phyloP scores from a whole-genome alignment of 2,113 vertebrate species.

The Urocolius indicus region DNA sequence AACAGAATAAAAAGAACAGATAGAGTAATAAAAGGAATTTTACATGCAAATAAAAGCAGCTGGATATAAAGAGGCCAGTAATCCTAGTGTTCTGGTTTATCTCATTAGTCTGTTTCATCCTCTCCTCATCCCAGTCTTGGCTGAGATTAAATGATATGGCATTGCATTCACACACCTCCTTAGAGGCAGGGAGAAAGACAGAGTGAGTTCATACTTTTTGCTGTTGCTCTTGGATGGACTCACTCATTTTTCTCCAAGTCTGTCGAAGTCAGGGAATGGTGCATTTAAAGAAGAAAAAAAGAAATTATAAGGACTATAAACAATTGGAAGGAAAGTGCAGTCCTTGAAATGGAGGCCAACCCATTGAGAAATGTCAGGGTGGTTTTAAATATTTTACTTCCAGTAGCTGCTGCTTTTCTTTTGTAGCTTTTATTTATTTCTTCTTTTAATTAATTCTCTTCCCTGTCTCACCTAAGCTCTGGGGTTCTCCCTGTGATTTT shows the following conservation, averaged over 20 bases:
- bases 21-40: background rate
- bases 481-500: background rate
- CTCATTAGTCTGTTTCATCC: background rate
- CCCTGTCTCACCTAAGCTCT: background rate
- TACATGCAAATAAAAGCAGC: slow-evolving; percentile 3
- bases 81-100: background rate
- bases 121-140: background rate
- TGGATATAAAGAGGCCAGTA: background rate
- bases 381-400: background rate
- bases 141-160: background rate
- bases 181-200: background rate
- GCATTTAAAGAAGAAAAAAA: background rate
- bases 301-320: background rate
- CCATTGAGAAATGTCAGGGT: background rate
- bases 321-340: background rate
- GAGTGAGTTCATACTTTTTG: background rate
- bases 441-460: background rate
- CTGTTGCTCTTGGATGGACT: background rate
- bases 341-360: background rate
- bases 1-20: background rate
- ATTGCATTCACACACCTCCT: background rate
- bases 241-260: background rate
- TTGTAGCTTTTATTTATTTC: background rate
- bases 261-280: background rate
- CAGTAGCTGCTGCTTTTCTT: background rate